phyloP scores from a whole-genome alignment of 1,140 invertebrate genomes.

The Achatina immaculata region DNA sequence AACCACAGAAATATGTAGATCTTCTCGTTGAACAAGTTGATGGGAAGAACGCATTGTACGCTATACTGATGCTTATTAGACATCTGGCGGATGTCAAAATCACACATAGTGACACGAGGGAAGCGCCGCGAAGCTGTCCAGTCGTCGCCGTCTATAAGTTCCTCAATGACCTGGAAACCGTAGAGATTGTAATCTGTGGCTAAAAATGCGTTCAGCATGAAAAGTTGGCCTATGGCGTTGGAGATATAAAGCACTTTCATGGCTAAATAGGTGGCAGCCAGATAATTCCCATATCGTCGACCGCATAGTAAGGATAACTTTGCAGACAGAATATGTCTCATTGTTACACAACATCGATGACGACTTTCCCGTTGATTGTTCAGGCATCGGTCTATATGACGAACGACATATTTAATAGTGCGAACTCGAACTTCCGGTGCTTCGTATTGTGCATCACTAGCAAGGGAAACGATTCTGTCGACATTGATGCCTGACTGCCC shows the following conservation, averaged over 20 bases:
- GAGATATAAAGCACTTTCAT: conserved; percentile 73
- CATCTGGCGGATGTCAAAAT: conserved; percentile 74
- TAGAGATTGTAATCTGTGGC: conserved; percentile 73
- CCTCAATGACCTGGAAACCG: conserved; percentile 73
- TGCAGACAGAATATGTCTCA: conserved; percentile 65
- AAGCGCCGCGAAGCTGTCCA: conserved; percentile 72
- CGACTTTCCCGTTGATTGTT: conserved; percentile 67
- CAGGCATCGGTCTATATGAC: conserved; percentile 69
- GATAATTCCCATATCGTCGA: conserved; percentile 73
- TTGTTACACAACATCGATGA: conserved; percentile 63
- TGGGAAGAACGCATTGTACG: conserved; percentile 75
- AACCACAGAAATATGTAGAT: conserved; percentile 76
- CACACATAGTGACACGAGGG: conserved; percentile 74
- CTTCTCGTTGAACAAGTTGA: conserved; percentile 76
- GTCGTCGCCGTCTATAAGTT: conserved; percentile 71
- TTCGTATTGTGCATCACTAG: conserved; percentile 63
- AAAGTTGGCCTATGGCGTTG: conserved; percentile 74
- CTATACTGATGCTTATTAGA: conserved; percentile 73
- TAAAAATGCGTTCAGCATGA: conserved; percentile 74
- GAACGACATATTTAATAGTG: conserved; percentile 69
- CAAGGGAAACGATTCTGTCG: conserved; percentile 64
- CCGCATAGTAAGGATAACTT: conserved; percentile 69
- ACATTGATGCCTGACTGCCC: conserved; percentile 73
- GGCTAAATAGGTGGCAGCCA: conserved; percentile 72
- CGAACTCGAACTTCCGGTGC: conserved; percentile 65